Percentiles rank a stretch among this genome's conserved stretches.
Conservation (phyloP, 1,140 invertebrate species). For the Lepidostoma basale region DNA sequence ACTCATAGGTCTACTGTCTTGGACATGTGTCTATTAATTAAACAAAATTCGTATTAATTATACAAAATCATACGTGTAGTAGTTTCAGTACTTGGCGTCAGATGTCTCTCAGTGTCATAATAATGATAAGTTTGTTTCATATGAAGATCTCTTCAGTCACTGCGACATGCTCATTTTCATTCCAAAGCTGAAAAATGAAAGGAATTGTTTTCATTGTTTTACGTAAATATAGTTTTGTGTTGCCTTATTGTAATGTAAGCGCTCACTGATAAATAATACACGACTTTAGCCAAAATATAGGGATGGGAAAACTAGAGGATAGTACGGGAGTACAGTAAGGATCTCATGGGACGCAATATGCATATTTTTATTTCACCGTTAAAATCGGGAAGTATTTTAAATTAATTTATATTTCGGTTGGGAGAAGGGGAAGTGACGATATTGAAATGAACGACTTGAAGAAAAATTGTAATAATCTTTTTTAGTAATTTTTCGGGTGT, state of each 20-base stretch:
- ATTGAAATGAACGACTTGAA: conserved; percentile 45
- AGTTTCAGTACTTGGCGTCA: no score
- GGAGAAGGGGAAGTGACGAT: conserved; percentile 24
- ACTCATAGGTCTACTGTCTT: no score
- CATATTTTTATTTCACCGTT: conserved; percentile 24
- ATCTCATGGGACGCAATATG: conserved; percentile 43
- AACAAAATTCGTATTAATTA: no score
- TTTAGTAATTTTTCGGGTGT: conserved; percentile 38
- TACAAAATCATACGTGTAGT: no score
- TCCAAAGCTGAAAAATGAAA: conserved; percentile 42
- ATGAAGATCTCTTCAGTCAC: neutral
- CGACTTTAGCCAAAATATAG: conserved; percentile 20
- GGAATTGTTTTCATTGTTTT: conserved; percentile 44
- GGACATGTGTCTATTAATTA: no score
- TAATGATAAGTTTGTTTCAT: no score
- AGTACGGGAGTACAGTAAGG: conserved; percentile 29
- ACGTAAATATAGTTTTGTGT: conserved; percentile 44
- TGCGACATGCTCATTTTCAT: conserved; percentile 43
- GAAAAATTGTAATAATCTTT: conserved; percentile 15
- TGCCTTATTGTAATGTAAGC: conserved; percentile 46
- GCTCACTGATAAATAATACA: conserved; percentile 42
- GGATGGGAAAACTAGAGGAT: neutral
- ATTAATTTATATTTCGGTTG: conserved; percentile 29
- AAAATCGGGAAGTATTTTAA: conserved; percentile 1
- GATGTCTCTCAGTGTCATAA: no score